A percentile compares a stretch with the other conserved stretches of the same genome.
phyloP scores from a whole-genome alignment of 2,888 invertebrate species.

The Yponomeuta sedellus region DNA sequence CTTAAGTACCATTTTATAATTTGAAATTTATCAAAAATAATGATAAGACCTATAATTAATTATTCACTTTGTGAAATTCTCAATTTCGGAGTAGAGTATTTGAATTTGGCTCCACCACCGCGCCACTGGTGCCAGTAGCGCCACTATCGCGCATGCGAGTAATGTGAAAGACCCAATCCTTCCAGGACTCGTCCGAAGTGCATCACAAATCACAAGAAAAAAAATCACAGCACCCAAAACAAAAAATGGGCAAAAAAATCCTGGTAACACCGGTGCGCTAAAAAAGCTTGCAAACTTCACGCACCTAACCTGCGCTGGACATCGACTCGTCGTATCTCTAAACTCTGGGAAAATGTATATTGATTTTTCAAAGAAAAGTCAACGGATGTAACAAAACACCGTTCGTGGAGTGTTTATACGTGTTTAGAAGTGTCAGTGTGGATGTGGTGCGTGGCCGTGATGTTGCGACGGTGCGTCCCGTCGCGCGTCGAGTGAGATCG shows the following conservation, averaged over 20 bases:
- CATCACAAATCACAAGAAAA: slow-evolving; percentile 62
- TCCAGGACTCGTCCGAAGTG: slow-evolving; percentile 52
- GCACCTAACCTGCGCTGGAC: slow-evolving; percentile 78
- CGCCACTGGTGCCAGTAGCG: slow-evolving; percentile 49
- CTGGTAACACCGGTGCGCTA: slow-evolving; percentile 78
- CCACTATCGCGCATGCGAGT: slow-evolving; percentile 35
- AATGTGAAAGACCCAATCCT: slow-evolving; percentile 61
- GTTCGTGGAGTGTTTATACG: slow-evolving; percentile 75
- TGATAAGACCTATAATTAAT: too few species aligned
- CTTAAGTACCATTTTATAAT: too few species aligned
- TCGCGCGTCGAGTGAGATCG: slow-evolving; percentile 71
- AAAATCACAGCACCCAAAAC: slow-evolving; percentile 75
- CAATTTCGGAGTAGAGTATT: neutral
- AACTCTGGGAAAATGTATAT: slow-evolving; percentile 77
- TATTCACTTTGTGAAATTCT: too few species aligned
- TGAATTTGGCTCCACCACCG: slow-evolving; percentile 44
- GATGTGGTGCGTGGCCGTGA: slow-evolving; percentile 72
- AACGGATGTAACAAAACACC: slow-evolving; percentile 76
- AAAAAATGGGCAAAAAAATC: slow-evolving; percentile 76
- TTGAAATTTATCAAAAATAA: too few species aligned
- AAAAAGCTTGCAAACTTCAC: slow-evolving; percentile 79
- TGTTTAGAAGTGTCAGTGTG: slow-evolving; percentile 64
- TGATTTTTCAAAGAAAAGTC: slow-evolving; percentile 78
- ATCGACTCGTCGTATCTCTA: slow-evolving; percentile 75
- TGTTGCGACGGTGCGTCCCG: slow-evolving; percentile 71